Evolutionary conservation across 2,888 invertebrate species (phyloP), one percentile per base, ranked within the genome.

Genomic region (Hesperia comma): DNA sequence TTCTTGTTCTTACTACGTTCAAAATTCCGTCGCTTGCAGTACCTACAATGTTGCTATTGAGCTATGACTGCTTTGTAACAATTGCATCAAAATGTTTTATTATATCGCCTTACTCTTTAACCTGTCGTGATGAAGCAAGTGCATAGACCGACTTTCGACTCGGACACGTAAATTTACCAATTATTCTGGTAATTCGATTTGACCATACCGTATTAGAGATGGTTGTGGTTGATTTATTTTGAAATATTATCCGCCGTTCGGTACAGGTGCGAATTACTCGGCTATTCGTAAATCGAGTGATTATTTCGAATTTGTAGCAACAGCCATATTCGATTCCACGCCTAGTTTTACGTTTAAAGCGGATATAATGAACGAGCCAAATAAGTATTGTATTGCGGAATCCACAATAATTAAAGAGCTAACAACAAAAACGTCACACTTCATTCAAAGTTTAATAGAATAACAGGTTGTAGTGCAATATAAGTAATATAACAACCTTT

Each of bases 401-500:
- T 49, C 19, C 17, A 19, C 53, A 43, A 37, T 40, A 40, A 33
- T 61, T 61, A 61, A 37, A 43, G 17, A 62, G 40, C 32, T 63
- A 43, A 63, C 55, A 32, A 32, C 32, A n/a, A 32, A 14, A 53
- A 32, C 14, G 53, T 32, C 32, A 53, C n/a, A 53, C 53, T 32
- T 53, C 21, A 53, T 53, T 53, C n/a, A 53, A n/a, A 51, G 53
- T 62, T 63, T 56, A 55, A 55, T 55, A 56, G 46, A 56, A 33
- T 33, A 43, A 46, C 14, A 37, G 32, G 32, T 19, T 32, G 33
- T 19, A 63, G 14, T 32, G 55, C 43, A 63, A 72, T 73, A 71
- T 71, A 73, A 73, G 55, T 43, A 63, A 72, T 73, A 71, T 71
- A 73, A 73, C 78, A 73, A 72, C 75, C 74, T 49, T 60, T 49